phyloP scores from a whole-genome alignment of 2,113 vertebrate genomes.

The Mobula hypostoma region DNA sequence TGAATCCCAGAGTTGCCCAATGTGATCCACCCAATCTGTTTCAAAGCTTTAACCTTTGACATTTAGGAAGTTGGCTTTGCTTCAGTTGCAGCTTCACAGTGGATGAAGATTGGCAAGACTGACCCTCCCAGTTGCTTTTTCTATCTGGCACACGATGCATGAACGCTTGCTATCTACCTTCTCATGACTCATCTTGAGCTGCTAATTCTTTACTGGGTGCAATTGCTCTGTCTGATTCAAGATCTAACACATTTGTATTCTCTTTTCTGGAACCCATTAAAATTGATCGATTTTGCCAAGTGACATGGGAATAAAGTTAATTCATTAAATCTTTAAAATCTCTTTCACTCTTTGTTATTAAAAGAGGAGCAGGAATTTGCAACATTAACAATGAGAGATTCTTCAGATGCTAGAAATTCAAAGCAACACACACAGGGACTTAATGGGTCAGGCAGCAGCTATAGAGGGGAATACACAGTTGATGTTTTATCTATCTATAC shows the following conservation, averaged over 20 bases:
- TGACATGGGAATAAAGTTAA: not conserved
- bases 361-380: not conserved
- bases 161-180: not conserved
- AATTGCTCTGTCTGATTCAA: not conserved
- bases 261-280: not conserved
- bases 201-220: not conserved
- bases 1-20: not conserved
- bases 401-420: too few relatives aligned
- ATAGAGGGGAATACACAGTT: too few relatives aligned
- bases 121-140: not conserved
- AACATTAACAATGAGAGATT: not conserved
- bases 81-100: not conserved
- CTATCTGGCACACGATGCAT: not conserved
- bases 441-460: too few relatives aligned
- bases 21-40: not conserved
- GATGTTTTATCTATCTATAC: too few relatives aligned
- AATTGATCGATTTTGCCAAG: not conserved
- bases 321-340: not conserved
- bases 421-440: too few relatives aligned
- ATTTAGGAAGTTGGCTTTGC: not conserved
- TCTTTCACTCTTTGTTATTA: not conserved
- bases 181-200: not conserved
- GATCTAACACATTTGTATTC: not conserved
- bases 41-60: not conserved
- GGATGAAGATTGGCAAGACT: not conserved